These are phyloP conservation scores for Pseudomyrmex dendroicus DNA, from an alignment of 1,140 invertebrate genomes.

Conservation along the genomic window DNA sequence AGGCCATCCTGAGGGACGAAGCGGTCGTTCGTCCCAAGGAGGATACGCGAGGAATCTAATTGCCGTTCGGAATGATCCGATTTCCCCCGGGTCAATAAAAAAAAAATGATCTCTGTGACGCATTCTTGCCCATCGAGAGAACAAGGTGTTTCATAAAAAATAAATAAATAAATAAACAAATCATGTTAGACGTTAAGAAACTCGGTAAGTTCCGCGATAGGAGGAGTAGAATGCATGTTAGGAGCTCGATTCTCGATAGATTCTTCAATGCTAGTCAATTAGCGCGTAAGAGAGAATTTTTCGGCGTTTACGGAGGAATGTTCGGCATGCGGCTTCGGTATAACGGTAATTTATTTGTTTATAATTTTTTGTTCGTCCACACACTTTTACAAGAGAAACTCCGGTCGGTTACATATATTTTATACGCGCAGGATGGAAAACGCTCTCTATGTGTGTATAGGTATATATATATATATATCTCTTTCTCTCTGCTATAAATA, in stretches of 20 bases:
- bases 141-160: too few species aligned
- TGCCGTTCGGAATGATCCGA: background rate
- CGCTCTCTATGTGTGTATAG: too few species aligned
- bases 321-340: slow-evolving; percentile 1
- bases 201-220: background rate
- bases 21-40: background rate
- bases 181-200: background rate
- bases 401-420: background rate
- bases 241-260: slow-evolving; percentile 22
- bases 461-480: slow-evolving; percentile 1
- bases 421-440: too few species aligned
- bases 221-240: background rate
- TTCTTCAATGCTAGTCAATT: slow-evolving; percentile 69
- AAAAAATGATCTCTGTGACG: background rate
- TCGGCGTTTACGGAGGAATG: background rate
- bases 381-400: background rate
- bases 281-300: slow-evolving; percentile 53
- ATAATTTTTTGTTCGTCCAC: background rate
- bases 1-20: slow-evolving; percentile 60
- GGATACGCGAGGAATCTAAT: background rate
- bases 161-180: background rate
- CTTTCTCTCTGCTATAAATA: background rate
- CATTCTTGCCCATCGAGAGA: background rate
- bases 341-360: background rate
- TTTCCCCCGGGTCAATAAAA: background rate